Evolutionary conservation across 2,113 vertebrate genomes (phyloP), one percentile per base, ranked within the genome.

Genomic region (Ornithorhynchus anatinus): DNA sequence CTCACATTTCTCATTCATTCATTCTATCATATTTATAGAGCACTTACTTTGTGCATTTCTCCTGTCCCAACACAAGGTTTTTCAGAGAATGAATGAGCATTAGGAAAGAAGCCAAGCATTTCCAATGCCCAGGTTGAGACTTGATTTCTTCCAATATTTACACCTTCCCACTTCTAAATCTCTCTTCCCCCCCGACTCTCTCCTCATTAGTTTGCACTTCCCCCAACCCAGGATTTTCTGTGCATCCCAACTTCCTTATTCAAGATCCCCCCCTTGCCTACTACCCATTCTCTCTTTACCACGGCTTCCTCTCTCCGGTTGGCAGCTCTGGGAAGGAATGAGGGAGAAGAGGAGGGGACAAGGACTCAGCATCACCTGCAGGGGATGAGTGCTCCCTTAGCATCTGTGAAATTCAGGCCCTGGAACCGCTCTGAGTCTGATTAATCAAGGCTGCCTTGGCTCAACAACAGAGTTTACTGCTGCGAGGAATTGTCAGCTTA

Each of bases 391-490:
- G 42, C 15, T 38, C 32, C 33, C 63, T 60, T 37, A 51, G 36
- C 65, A 66, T 48, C 62, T 38, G 31, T 60, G 32, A 61, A 68
- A 70, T 7, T 36, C 57, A 27, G 48, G 59, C 48, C 63, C 43
- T n/a, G 27, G 27, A 16, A 61, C 32, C 37, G 31, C 42, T 23
- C 56, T 39, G 74, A 38, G 48, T 16, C 33, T 23, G 60, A 51
- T 63, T 58, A 77, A 72, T 61, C 72, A 77, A 54, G 60, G 44
- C 39, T 59, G 31, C 57, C 36, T 72, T 75, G 67, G 48, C 59
- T 75, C 52, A 47, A 69, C 71, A 59, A 69, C 40, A 77, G 44
- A 2, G 2, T 79, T 77, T 79, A 72, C 27, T 61, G 57, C 58
- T 43, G 40, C 58, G 23, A 68, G 48, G 35, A 74, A 67, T 37